Conservation (phyloP, 1,140 invertebrate species). For the Melitaea cinxia region DNA sequence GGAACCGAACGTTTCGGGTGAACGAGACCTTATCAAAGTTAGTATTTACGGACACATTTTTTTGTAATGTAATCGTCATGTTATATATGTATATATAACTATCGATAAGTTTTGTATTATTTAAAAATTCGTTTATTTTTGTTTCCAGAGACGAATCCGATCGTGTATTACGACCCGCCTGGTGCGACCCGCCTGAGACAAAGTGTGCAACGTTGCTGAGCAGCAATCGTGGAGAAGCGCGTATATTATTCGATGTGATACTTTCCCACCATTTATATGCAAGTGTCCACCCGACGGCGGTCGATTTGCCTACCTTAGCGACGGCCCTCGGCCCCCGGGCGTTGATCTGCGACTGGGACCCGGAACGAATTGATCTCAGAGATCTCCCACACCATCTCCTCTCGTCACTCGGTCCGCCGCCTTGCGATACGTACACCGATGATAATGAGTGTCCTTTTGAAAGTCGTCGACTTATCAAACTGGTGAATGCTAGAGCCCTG, state of each 20-base stretch:
- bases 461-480: slow-evolving; percentile 51
- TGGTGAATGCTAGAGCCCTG: slow-evolving; percentile 44
- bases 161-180: slow-evolving; percentile 23
- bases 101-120: background rate
- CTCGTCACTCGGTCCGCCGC: slow-evolving; percentile 46
- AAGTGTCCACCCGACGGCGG: slow-evolving; percentile 36
- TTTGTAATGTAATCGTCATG: too few species aligned
- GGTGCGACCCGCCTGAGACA: slow-evolving; percentile 37
- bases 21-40: background rate
- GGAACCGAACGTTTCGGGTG: background rate
- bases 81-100: too few species aligned
- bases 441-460: slow-evolving; percentile 52
- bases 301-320: slow-evolving; percentile 14
- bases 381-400: background rate
- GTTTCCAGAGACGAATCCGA: background rate
- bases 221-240: slow-evolving; percentile 44
- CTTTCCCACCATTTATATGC: slow-evolving; percentile 22
- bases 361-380: slow-evolving; percentile 13
- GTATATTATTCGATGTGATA: slow-evolving; percentile 32
- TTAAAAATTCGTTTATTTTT: background rate
- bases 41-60: too few species aligned
- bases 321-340: background rate
- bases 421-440: slow-evolving; percentile 37
- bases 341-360: slow-evolving; percentile 47
- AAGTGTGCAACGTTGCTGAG: slow-evolving; percentile 53